phyloP scores from a whole-genome alignment of 2,113 vertebrate species.

The Tympanuchus pallidicinctus region DNA sequence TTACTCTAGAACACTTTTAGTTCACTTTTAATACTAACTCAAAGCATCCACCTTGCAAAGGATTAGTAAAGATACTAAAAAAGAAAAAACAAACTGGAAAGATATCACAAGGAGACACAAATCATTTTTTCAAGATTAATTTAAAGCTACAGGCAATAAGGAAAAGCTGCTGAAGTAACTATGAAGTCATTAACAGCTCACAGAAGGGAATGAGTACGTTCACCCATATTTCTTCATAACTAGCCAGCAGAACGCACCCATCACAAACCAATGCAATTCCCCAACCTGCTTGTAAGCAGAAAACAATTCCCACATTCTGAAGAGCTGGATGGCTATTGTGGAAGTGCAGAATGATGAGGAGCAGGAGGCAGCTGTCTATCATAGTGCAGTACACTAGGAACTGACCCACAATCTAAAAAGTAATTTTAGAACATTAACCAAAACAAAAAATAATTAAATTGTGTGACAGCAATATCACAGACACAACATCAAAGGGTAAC shows the following conservation, averaged over 20 bases:
- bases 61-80: background rate
- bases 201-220: background rate
- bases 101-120: background rate
- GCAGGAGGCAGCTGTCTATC: background rate
- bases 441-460: background rate
- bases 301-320: background rate
- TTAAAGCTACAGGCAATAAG: background rate
- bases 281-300: background rate
- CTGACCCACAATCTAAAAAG: background rate
- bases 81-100: background rate
- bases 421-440: background rate
- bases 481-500: background rate
- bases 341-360: accelerated
- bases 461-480: background rate
- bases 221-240: background rate
- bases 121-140: background rate
- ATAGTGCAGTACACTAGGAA: background rate
- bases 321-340: background rate
- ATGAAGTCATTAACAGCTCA: background rate
- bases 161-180: background rate
- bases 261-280: background rate
- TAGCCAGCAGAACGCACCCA: background rate
- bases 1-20: background rate
- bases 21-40: background rate
- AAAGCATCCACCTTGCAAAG: background rate